Evolutionary conservation across 2,888 invertebrate genomes (phyloP), one percentile per base, ranked within the genome.

Genomic region (Hirtodrosophila trivittata): DNA sequence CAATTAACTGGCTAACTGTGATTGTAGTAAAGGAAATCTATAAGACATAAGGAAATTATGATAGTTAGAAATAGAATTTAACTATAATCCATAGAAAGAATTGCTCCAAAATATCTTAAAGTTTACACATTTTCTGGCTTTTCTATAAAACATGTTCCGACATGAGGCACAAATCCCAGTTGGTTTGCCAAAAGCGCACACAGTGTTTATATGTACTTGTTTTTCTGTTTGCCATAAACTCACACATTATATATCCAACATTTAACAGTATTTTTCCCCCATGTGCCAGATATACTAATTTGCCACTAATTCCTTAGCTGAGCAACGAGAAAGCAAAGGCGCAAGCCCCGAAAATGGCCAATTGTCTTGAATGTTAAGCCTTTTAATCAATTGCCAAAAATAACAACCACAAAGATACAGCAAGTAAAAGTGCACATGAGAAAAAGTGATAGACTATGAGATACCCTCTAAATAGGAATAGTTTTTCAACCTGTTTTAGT

Each of bases 331-430:
- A 50, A 37, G 33, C 18, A 42, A 28, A 67, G 42, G 39, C 41
- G n/a, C 18, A 49, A 52, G 39, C 16, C 9, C 47, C 66, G 14
- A 26, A 49, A 58, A 64, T 59, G 18, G 69, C 60, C 86, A 83
- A 80, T 83, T 80, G 86, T 83, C 84, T 83, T 46, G 60, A 58
- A 66, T 63, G 66, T 66, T 84, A 86, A 86, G 82, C 82, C 82
- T 68, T 81, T 84, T 77, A 86, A 82, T 82, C 86, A 82, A 86
- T 82, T 86, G 82, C 78, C 73, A 84, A 72, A 84, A 38, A 56
- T 46, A 51, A 41, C 38, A 52, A 30, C 32, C 30, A 43, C 47
- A 21, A 10, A 14, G 21, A 13, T 3, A 39, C 41, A 46, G 33
- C 1, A 0, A n/a, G 13, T 18, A 1, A 9, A 1, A 1, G 13